phyloP scores from a whole-genome alignment of 2,888 invertebrate genomes.

The Caenorhabditis sulstoni region DNA sequence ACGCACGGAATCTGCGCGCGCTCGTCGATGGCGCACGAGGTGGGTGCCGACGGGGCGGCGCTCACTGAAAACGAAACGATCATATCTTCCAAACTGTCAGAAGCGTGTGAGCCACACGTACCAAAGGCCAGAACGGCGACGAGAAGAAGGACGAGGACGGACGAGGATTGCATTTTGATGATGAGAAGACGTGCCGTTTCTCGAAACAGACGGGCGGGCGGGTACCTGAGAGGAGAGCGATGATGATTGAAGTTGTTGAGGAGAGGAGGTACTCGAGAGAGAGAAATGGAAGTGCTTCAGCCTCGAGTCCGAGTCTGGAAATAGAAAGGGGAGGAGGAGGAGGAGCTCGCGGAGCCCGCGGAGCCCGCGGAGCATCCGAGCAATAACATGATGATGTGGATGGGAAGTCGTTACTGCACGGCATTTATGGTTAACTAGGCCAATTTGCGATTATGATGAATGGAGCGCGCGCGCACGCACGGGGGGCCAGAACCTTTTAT shows the following conservation, averaged over 20 bases:
- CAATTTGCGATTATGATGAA: conserved; percentile 2
- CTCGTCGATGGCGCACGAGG: conserved; percentile 65
- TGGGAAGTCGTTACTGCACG: not conserved
- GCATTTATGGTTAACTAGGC: conserved; percentile 7
- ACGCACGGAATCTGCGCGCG: conserved; percentile 72
- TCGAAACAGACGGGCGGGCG: no score
- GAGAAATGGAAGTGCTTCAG: no score
- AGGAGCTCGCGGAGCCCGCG: no score
- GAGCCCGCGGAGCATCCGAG: no score
- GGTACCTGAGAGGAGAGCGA: no score
- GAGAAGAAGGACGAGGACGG: conserved; percentile 31
- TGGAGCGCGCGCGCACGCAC: no score
- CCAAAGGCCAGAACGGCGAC: conserved; percentile 15
- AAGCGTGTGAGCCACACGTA: conserved; percentile 13
- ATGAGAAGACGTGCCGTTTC: not conserved
- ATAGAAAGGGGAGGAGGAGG: no score
- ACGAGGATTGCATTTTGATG: conserved; percentile 34
- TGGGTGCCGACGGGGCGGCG: conserved; percentile 45
- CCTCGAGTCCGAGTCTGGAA: no score
- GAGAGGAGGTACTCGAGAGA: no score
- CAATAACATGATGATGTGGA: no score
- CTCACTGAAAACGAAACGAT: conserved; percentile 13
- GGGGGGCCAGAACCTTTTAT: no score
- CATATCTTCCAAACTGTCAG: not conserved
- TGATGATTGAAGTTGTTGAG: no score